These are phyloP conservation scores for Eleginops maclovinus DNA, from an alignment of 2,113 vertebrate species.

Conservation along the genomic window DNA sequence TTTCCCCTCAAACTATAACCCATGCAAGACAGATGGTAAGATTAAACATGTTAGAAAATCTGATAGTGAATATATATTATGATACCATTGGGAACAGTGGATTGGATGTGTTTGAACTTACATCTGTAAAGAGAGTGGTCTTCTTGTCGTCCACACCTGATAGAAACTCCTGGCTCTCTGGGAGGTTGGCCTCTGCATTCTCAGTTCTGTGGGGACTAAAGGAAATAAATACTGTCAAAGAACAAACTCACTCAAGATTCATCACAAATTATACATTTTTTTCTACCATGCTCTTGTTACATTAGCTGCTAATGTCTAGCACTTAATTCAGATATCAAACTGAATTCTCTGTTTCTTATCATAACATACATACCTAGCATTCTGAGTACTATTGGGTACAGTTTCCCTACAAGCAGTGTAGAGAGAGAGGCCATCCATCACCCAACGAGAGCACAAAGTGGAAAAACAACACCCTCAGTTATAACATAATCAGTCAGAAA, in stretches of 20 bases:
- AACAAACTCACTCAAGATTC: background rate
- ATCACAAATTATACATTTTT: background rate
- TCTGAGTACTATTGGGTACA: conserved; percentile 79
- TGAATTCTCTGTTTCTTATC: background rate
- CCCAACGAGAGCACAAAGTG: conserved; percentile 76
- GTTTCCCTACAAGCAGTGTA: conserved; percentile 73
- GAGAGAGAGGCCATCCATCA: conserved; percentile 68
- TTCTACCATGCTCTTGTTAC: background rate
- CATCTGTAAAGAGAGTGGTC: conserved; percentile 92
- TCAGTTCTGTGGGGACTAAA: conserved; percentile 84
- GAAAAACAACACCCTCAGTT: conserved; percentile 71
- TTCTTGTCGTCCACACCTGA: conserved; percentile 87
- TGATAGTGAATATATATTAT: background rate
- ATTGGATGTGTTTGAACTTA: conserved; percentile 63
- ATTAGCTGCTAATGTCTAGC: background rate
- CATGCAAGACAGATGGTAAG: background rate
- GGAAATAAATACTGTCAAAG: conserved; percentile 18
- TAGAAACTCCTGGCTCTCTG: conserved; percentile 89
- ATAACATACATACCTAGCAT: conserved; percentile 76
- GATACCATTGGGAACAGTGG: background rate
- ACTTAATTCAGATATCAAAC: background rate
- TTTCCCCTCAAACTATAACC: conserved; percentile 93
- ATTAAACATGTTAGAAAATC: background rate
- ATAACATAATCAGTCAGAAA: conserved; percentile 56
- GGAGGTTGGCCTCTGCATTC: conserved; percentile 78